Base-by-base conservation (phyloP, 2,888 invertebrate species). In the Ypsolopha scabrella region DNA sequence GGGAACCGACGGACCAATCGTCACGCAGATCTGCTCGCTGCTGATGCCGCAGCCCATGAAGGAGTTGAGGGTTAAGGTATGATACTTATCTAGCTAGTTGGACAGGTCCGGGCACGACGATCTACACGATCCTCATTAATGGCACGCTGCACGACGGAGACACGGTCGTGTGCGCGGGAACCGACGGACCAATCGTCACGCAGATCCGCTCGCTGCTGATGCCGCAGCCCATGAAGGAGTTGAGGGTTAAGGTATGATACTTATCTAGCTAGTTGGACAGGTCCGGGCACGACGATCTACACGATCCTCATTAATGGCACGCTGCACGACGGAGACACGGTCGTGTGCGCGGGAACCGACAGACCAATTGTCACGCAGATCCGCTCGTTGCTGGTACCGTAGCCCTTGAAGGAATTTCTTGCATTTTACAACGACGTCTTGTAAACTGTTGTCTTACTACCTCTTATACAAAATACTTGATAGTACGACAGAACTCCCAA, bases 351-450 rank as follows among this genome's bases (percentile, higher is more conserved):
- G 1, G 99, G 99, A 45, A 97, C 98, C 0, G 99, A 99, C 67
- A 99, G 99, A 1, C 97, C 99, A 0, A 97, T 99, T 58, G 95
- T 96, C 35, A 99, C 99, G 0, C 97, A 97, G 80, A 96, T 99
- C 58, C 90, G 99, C 47, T 98, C 98, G 0, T 88, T 99, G 35
- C 89, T 99, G 35, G n/a, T 24, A 3, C 2, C 24, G 24, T 24
- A 24, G 24, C 2, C 2, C 24, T 2, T 24, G 24, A 3, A 24
- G 2, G 2, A 2, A 24, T 24, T 24, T 24, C 24, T 24, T 24
- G 2, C 4, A 4, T 24, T 24, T 24, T 24, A 24, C n/a, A n/a
- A n/a, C 4, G 24, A 24, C 4, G 24, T 24, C 24, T 4, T 24
- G 24, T 24, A 24, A 24, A 24, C 24, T 24, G 24, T 24, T 24